Conservation (phyloP, 2,113 vertebrate species). For the Heliornis fulica region DNA sequence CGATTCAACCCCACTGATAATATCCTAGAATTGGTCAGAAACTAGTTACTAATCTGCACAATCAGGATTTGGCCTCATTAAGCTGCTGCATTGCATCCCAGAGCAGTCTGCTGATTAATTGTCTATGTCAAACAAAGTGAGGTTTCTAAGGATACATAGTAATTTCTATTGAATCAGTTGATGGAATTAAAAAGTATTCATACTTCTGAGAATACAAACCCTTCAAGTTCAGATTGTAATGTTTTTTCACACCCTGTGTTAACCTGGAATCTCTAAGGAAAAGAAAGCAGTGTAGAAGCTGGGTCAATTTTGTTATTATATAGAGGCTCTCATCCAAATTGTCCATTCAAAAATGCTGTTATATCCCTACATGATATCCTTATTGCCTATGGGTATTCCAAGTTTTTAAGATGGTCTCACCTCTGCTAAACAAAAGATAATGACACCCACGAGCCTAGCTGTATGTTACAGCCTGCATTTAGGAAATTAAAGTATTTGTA, state of each 20-base stretch:
- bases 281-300: background rate
- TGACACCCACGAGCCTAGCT: background rate
- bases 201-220: background rate
- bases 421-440: background rate
- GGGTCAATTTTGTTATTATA: background rate
- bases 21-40: background rate
- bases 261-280: background rate
- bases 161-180: background rate
- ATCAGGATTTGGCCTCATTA: background rate
- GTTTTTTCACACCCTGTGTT: background rate
- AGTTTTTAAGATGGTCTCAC: background rate
- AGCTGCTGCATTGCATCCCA: background rate
- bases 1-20: background rate
- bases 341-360: background rate
- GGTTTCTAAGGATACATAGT: constrained; percentile 16
- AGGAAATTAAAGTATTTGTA: background rate
- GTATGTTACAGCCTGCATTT: background rate
- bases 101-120: background rate
- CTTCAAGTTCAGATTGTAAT: background rate
- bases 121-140: background rate
- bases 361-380: background rate
- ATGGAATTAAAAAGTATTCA: background rate
- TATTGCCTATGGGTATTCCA: background rate
- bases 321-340: background rate
- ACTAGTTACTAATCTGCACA: background rate